phyloP scores from a whole-genome alignment of 2,113 vertebrate genomes.

The Barnardius zonarius region DNA sequence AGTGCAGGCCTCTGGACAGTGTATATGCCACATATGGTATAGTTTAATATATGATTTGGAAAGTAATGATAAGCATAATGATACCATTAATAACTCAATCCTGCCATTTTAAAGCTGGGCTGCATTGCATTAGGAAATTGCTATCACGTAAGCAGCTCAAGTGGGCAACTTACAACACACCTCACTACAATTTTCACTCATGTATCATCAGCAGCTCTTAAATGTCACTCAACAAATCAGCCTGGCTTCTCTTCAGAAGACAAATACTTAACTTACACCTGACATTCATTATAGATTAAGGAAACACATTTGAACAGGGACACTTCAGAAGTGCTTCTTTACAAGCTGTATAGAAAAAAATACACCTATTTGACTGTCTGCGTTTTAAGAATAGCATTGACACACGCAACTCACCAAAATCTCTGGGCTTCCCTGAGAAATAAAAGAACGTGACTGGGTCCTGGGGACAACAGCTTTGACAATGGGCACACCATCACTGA shows the following conservation, averaged over 20 bases:
- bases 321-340: background rate
- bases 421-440: constrained; percentile 96
- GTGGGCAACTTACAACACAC: background rate
- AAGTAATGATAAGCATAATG: background rate
- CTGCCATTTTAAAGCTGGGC: background rate
- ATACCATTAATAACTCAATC: background rate
- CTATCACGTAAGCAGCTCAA: background rate
- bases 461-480: constrained; percentile 91
- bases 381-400: background rate
- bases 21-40: fast-evolving
- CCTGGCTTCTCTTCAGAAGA: background rate
- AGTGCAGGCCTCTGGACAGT: background rate
- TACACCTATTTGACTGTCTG: background rate
- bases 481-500: constrained; percentile 90
- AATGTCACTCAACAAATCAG: background rate
- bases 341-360: background rate
- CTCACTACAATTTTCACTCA: background rate
- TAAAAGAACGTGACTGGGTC: constrained; percentile 95
- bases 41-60: background rate
- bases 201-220: background rate
- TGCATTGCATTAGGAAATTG: background rate
- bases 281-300: background rate
- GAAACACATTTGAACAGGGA: background rate
- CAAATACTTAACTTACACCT: background rate
- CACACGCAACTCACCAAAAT: constrained; percentile 83